Percentiles rank a stretch among this genome's conserved stretches.
These are phyloP conservation scores for Nothoprocta pentlandii DNA, from an alignment of 2,113 vertebrate genomes.

Conservation along the genomic window DNA sequence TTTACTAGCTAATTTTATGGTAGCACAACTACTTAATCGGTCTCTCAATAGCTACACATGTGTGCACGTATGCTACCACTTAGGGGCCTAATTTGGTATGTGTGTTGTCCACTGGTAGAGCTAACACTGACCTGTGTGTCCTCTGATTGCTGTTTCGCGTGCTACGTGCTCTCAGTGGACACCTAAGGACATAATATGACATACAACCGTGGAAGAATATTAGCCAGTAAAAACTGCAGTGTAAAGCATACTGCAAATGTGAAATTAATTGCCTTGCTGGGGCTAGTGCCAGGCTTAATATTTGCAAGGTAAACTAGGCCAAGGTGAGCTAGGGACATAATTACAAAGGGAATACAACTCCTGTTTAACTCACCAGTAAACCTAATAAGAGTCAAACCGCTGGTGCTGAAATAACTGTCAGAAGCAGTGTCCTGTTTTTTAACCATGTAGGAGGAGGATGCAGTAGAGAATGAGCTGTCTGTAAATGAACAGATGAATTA, in stretches of 20 bases:
- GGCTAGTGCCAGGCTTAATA: not conserved
- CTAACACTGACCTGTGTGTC: fast-evolving
- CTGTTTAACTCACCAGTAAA: conserved; percentile 32
- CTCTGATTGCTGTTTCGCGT: not conserved
- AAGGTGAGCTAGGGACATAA: conserved; percentile 18
- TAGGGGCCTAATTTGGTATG: not conserved
- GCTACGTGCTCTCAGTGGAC: not conserved
- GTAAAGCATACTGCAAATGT: not conserved
- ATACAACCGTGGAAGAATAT: not conserved
- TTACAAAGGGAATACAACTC: not conserved
- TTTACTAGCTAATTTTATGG: not conserved
- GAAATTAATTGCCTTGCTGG: conserved; percentile 37
- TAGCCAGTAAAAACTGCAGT: not conserved
- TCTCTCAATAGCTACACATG: not conserved
- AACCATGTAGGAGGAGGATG: not conserved
- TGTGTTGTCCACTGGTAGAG: not conserved
- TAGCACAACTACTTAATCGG: not conserved
- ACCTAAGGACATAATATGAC: not conserved
- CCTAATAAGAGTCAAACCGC: not conserved
- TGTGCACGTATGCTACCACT: fast-evolving
- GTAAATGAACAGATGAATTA: conserved; percentile 31
- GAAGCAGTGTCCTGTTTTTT: not conserved
- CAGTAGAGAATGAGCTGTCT: not conserved
- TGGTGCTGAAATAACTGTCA: not conserved
- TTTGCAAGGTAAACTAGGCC: conserved; percentile 38